phyloP scores from a whole-genome alignment of 2,797 vertebrate species.

The Gymnocypris eckloni region DNA sequence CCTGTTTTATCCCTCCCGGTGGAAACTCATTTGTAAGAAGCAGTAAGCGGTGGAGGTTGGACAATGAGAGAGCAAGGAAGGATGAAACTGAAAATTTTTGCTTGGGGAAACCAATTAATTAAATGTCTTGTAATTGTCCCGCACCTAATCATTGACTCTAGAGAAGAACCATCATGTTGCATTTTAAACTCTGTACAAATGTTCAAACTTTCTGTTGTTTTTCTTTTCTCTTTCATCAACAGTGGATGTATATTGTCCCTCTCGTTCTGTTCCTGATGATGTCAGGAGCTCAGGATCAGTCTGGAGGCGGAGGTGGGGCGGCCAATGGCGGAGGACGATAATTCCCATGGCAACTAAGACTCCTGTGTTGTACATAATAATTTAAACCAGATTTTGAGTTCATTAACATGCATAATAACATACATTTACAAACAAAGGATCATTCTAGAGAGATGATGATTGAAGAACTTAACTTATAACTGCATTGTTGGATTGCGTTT shows the following conservation, averaged over 20 bases:
- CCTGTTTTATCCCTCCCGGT: conserved; percentile 33
- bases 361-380: conserved; percentile 70
- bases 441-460: neutral
- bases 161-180: neutral
- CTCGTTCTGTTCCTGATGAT: conserved; percentile 96
- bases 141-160: conserved; percentile 35
- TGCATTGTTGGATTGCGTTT: conserved; percentile 37
- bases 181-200: neutral
- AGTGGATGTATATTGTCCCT: conserved; percentile 98
- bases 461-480: conserved; percentile 9
- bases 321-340: conserved; percentile 80
- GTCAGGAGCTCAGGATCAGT: conserved; percentile 92
- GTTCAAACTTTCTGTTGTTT: neutral
- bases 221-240: conserved; percentile 49
- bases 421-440: conserved; percentile 11
- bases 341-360: conserved; percentile 44
- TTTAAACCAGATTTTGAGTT: conserved; percentile 58
- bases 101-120: conserved; percentile 31
- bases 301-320: conserved; percentile 82
- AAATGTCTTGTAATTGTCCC: neutral
- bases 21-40: neutral
- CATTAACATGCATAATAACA: conserved; percentile 22
- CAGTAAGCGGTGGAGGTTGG: conserved; percentile 8
- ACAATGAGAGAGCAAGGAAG: conserved; percentile 33
- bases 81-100: conserved; percentile 51